Evolutionary conservation across 2,797 vertebrate genomes (phyloP), one percentile per base, ranked within the genome.

Genomic region (Gymnopithys bicolor): DNA sequence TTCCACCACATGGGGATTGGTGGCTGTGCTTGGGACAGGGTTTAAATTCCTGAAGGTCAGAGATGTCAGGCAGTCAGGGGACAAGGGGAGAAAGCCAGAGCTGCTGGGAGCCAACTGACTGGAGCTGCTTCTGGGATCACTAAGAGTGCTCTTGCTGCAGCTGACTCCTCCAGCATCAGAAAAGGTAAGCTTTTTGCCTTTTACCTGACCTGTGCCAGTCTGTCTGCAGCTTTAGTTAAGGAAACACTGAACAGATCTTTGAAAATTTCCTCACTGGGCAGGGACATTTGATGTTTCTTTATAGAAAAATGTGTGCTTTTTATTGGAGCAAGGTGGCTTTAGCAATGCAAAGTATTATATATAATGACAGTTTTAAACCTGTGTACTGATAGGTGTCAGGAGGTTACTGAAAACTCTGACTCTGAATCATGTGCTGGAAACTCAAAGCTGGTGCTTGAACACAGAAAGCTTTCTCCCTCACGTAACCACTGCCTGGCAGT

Each of bases 1-100:
- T 97, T 96, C 97, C 83, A 24, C 94, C 95, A 88, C 60, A 9
- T 18, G 3, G 80, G 67, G 97, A 97, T 97, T 97, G 97, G 97
- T 70, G 91, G 94, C 90, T 13, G 6, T 68, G 84, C 74, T 90
- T 89, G 89, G 73, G 89, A 93, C 92, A 97, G 96, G 92, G 93
- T 98, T 98, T 98, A 98, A 98, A 98, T 97, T 96, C 97, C 62
- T 60, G 1, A 35, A 84, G 94, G 56, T 25, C 19, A 16, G 75
- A 68, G 93, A 49, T 94, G 92, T 91, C 80, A 95, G 91, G 91
- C 97, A 97, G 93, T 64, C 56, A 41, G 55, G 43, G 62, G 51
- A 89, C 59, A 1, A 70, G 58, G 52, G 45, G 24, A 92, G 68
- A 83, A 94, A 85, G 69, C 24, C 68, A 37, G 51, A 90, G 68